phyloP scores from a whole-genome alignment of 35 echinoderm and acorn worm genomes.

The Ptychodera flava region DNA sequence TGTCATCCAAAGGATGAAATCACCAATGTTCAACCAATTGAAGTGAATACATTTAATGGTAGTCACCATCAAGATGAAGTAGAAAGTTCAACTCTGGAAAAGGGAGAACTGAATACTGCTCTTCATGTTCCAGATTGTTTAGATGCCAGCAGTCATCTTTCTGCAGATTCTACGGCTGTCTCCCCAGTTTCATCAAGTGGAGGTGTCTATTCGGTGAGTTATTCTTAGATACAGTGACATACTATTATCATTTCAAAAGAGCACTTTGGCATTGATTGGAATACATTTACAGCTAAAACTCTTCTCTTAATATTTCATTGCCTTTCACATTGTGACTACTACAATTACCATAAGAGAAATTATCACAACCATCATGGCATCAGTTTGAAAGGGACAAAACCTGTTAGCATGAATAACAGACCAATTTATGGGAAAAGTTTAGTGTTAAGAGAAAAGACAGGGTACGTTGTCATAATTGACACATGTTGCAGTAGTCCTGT shows the following conservation, averaged over 20 bases:
- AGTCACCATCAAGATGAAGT: not conserved
- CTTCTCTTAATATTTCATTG: no score
- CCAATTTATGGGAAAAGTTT: no score
- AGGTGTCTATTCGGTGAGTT: slow-evolving; percentile 86
- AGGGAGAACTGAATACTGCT: slow-evolving; percentile 52
- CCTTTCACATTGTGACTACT: no score
- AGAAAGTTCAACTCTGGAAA: not conserved
- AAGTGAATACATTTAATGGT: not conserved
- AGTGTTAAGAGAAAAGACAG: no score
- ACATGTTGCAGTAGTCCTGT: no score
- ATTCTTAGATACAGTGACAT: not conserved
- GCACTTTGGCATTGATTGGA: not conserved
- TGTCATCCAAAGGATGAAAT: not conserved
- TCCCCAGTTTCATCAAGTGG: slow-evolving; percentile 94
- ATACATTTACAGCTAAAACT: not conserved
- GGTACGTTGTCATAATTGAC: no score
- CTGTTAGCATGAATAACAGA: no score
- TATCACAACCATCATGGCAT: no score
- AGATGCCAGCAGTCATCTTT: slow-evolving; percentile 39
- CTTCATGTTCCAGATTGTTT: not conserved
- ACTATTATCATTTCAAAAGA: not conserved
- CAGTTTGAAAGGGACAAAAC: no score
- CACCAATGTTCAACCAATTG: not conserved
- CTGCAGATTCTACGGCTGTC: slow-evolving; percentile 54
- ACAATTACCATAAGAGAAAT: no score